Evolutionary conservation across 2,797 vertebrate genomes (phyloP), one percentile per base, ranked within the genome.

Genomic region (Poecilia wingei): DNA sequence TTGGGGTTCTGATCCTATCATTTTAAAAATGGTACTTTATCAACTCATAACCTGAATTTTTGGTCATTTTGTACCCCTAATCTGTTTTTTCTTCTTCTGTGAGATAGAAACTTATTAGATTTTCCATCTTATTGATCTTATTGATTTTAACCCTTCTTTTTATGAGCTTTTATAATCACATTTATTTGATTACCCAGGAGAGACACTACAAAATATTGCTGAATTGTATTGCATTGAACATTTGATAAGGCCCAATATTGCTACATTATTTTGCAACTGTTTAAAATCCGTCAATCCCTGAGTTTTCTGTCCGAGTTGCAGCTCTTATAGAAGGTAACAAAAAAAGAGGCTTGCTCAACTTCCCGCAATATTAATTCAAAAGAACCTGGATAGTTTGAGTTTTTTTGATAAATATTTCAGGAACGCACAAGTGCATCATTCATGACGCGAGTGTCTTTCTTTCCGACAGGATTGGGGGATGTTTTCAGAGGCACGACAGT

Each of bases 401-500:
- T 83, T 83, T 49, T 84, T 55, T 70, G 77, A 89, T 89, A 77
- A 92, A 89, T 84, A 77, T 85, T 87, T 92, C 68, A 88, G 68
- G 20, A 74, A 81, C n/a, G 76, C 36, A 4, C 31, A 72, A 79
- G 55, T 33, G 70, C 81, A 87, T 90, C 79, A 89, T 84, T 89
- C 72, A 87, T 80, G 82, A 77, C 77, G 68, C 18, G 2, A 87
- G 79, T 69, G 79, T 64, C 64, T 20, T 55, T 78, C 69, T 77
- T 57, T 72, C 77, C 75, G 76, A 84, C 81, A 78, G 53, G 51
- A 74, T 82, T 77, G 4, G 1, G 16, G 61, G 41, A 75, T 70
- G 78, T 81, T 76, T 74, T 74, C 18, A 53, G 4, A 10, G 73
- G 77, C 74, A 20, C 9, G n/a, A 22, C 49, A 22, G 49, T 51